Evolutionary conservation across 2,888 invertebrate species (phyloP).

Genomic region (Biston stratarius): DNA sequence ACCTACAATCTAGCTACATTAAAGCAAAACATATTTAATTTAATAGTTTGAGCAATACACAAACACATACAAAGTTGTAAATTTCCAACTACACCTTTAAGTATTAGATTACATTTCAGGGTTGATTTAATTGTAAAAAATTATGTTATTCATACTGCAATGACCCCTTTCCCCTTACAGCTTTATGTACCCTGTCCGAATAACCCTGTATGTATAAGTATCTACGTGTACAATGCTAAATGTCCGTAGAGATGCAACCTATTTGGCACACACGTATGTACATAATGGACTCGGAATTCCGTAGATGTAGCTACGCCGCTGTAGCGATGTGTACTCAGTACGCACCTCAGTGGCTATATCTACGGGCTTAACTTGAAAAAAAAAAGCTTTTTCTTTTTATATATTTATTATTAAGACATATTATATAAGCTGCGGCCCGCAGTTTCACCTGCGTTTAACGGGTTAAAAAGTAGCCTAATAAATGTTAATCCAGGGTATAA

Average conservation of each 20-base stretch:
- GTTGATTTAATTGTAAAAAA: neutral
- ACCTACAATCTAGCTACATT: no score
- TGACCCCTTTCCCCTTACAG: neutral
- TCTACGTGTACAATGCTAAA: constrained; percentile 10
- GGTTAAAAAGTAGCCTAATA: no score
- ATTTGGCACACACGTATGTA: constrained; percentile 1
- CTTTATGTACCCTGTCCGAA: neutral
- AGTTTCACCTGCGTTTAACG: no score
- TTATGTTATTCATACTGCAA: neutral
- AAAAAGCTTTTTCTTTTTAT: neutral
- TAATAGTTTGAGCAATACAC: no score
- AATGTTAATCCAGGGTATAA: no score
- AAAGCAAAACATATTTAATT: no score
- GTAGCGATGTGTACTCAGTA: constrained; percentile 10
- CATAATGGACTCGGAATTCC: constrained; percentile 1
- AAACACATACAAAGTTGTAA: no score
- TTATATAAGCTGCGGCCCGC: no score
- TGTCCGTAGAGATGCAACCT: constrained; percentile 27
- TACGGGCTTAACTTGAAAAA: neutral
- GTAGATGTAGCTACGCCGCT: constrained; percentile 17
- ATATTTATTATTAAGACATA: no score
- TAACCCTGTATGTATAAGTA: neutral
- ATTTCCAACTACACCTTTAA: no score
- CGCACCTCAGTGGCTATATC: constrained; percentile 1
- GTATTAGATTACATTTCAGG: neutral